Percentiles rank a stretch among this genome's conserved stretches.
phyloP scores from a whole-genome alignment of 2,113 vertebrate genomes.

The Callithrix jacchus region DNA sequence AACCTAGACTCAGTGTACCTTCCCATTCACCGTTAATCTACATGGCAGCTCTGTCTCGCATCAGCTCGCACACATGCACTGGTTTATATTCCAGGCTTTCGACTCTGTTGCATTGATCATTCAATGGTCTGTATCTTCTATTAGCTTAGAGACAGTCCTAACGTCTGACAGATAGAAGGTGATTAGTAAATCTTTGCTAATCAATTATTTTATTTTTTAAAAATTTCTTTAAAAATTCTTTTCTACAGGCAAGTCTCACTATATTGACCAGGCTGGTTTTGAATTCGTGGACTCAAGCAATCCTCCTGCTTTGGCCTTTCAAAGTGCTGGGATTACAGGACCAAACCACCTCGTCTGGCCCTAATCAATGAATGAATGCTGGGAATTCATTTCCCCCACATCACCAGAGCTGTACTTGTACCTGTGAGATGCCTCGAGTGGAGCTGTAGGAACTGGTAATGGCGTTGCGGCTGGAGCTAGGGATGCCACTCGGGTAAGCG shows the following conservation, averaged over 20 bases:
- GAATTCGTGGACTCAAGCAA: no score
- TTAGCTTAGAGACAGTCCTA: neutral
- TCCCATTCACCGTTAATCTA: neutral
- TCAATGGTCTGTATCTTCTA: neutral
- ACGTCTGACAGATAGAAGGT: neutral
- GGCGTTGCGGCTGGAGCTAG: constrained; percentile 89
- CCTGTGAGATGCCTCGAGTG: constrained; percentile 87
- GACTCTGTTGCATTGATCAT: neutral
- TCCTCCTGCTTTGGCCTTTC: no score
- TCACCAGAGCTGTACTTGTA: constrained; percentile 62
- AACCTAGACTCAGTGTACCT: neutral
- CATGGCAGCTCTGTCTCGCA: neutral
- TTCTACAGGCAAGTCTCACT: no score
- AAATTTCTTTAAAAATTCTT: no score
- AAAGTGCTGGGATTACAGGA: no score
- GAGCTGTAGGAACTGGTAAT: constrained; percentile 98
- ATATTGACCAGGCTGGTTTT: no score
- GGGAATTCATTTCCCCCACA: neutral
- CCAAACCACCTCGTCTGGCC: no score
- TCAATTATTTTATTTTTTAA: neutral
- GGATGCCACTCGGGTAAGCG: constrained; percentile 81
- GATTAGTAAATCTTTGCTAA: neutral
- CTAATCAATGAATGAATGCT: neutral
- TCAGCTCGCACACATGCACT: neutral
- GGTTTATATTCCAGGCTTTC: neutral